Evolutionary conservation across 2,113 vertebrate genomes (phyloP), one percentile per base, ranked within the genome.

Genomic region (Eulacestoma nigropectus): DNA sequence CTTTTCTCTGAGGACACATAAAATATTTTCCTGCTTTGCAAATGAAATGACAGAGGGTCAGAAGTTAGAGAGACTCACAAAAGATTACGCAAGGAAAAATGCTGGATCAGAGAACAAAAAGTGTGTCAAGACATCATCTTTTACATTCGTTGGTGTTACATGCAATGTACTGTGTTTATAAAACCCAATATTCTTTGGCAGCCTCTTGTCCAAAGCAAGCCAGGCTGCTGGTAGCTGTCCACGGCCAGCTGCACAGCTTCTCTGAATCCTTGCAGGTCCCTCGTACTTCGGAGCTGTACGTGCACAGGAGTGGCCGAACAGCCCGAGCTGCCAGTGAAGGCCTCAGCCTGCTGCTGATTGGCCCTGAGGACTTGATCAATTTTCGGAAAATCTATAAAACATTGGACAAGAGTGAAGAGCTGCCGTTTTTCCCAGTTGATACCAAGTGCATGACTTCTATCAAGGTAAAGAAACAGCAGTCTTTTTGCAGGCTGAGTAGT

Each of bases 251-350:
- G 84, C n/a, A 68, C 41, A 46, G 6, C 14, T 87, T 26, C 62
- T 64, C 32, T 75, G 52, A 35, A 33, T 27, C 18, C 27, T 63
- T 90, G 22, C 95, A 99, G 99, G 98, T 99, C 42, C 99, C 99
- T 19, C 98, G 99, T 46, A 99, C 99, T 1, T 99, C 99, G 0
- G 99, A 99, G 98, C 98, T 99, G 2, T 99, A 99, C 0, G 98
- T 99, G 47, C 99, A 99, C 96, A 98, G 99, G 29, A 99, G 99
- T 1, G 99, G 99, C 64, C 97, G 99, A 39, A 99, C 99, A 14
- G 99, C 99, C 17, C 98, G 99, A 80, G 99, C 99, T 23, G 96
- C 99, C 57, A 98, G 88, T 11, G 98, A 99, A 57, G 99, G 99
- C 68, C 98, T 99, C 30, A 99, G 98, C 94, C 95, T 99, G 44